Base-by-base conservation (phyloP, 2,113 vertebrate genomes). In the Campylomormyrus numenius region DNA sequence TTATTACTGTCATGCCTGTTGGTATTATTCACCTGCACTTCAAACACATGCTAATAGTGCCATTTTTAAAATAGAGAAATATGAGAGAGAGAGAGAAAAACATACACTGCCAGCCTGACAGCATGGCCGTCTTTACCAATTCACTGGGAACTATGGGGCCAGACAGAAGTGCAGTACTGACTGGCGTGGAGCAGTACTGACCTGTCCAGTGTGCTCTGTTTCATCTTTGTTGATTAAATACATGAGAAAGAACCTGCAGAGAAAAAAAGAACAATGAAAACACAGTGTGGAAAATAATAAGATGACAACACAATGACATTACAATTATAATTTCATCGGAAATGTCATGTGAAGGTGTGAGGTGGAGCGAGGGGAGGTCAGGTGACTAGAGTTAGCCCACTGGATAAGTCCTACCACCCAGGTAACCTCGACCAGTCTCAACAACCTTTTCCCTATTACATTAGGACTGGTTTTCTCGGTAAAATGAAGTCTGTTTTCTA, bases 151-250 rank as follows among this genome's bases (percentile, higher is more conserved):
- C 39, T 31, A n/a, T 48, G 24, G 24, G 9, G 31, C 35, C 50
- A 11, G 21, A 62, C 6, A 89, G 31, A 53, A 15, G 17, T 80
- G 46, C 11, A 21, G 24, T 27, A 31, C 50, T 66, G 77, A 85
- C n/a, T 77, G 2, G 48, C 19, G 9, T 17, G 48, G 62, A 39
- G 74, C 15, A 80, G 49, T 9, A 94, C 95, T 92, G 91, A 98
- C 98, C 97, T 98, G 98, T 91, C 98, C 98, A 0, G 98, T 98
- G 95, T 98, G 97, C 88, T 98, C 98, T 0, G 98, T 98, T 93
- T 98, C 97, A 3, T 98, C 98, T 92, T 98, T 98, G 90, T 98
- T 98, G 90, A 98, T 98, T 87, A 98, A 95, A 92, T 98, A 98
- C 98, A 98, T 98, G 91, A 98, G 92, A 96, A 98, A 98, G 94